These are phyloP conservation scores for Bovichtus diacanthus DNA, from an alignment of 2,797 vertebrate species.

Conservation along the genomic window DNA sequence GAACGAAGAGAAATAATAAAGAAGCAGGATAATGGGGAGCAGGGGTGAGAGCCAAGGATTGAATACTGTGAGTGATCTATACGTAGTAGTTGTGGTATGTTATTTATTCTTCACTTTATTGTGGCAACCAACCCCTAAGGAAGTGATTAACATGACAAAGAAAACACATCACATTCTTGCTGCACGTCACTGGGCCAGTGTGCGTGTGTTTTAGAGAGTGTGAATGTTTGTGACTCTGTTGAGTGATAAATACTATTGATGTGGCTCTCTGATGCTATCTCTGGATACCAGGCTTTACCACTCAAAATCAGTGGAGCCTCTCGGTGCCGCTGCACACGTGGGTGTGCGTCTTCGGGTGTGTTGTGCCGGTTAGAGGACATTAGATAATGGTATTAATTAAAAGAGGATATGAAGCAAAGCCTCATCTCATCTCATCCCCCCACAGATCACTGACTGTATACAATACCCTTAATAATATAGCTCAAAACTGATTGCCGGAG, in stretches of 20 bases:
- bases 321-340: slow-evolving; percentile 28
- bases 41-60: slow-evolving; percentile 26
- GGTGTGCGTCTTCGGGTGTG: slow-evolving; percentile 34
- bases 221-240: slow-evolving; percentile 48
- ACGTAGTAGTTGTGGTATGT: slow-evolving; percentile 52
- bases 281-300: slow-evolving; percentile 20
- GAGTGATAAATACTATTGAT: slow-evolving; percentile 72
- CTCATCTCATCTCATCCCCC: slow-evolving; percentile 62
- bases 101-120: slow-evolving; percentile 61
- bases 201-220: slow-evolving; percentile 16
- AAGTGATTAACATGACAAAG: slow-evolving; percentile 76
- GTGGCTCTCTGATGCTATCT: slow-evolving; percentile 55
- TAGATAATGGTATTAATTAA: slow-evolving; percentile 79
- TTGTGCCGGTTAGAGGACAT: slow-evolving; percentile 48
- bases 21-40: slow-evolving; percentile 41
- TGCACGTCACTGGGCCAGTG: slow-evolving; percentile 22
- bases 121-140: slow-evolving; percentile 60
- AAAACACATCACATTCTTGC: slow-evolving; percentile 55
- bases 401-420: slow-evolving; percentile 75
- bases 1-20: slow-evolving; percentile 33
- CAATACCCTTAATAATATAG: slow-evolving; percentile 57
- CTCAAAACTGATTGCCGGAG: slow-evolving; percentile 32
- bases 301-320: slow-evolving; percentile 35
- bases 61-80: slow-evolving; percentile 49
- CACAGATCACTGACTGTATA: slow-evolving; percentile 68